These are phyloP conservation scores for Falco biarmicus DNA, from an alignment of 2,797 vertebrate genomes.

Conservation along the genomic window DNA sequence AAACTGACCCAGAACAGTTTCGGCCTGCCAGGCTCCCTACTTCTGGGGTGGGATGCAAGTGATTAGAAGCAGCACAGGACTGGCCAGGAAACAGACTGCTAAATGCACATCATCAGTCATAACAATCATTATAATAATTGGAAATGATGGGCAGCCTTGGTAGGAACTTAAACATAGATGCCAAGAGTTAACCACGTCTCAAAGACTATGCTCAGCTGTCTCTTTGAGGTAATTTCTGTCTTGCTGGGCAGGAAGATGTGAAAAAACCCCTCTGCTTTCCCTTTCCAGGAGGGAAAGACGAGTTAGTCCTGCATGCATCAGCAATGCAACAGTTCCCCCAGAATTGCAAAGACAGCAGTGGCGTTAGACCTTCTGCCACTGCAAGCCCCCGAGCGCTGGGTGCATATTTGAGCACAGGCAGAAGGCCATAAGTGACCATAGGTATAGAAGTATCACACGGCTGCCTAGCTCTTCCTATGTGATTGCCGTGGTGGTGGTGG, in stretches of 20 bases:
- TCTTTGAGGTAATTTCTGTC: not conserved
- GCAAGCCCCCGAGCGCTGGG: not conserved
- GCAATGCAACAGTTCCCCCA: not conserved
- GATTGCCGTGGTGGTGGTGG: not conserved
- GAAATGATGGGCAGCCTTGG: not conserved
- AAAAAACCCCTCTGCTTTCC: not conserved
- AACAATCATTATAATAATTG: not conserved
- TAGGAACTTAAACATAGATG: not conserved
- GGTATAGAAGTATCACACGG: not conserved
- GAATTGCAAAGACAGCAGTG: accelerated
- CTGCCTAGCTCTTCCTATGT: accelerated
- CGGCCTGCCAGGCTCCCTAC: not conserved
- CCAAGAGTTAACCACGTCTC: not conserved
- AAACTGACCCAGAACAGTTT: not conserved
- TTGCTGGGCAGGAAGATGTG: not conserved
- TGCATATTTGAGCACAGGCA: accelerated
- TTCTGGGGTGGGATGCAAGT: not conserved
- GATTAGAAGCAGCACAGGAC: not conserved
- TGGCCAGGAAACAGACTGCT: not conserved
- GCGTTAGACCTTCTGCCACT: not conserved
- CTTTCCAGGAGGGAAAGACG: not conserved
- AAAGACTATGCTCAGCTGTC: not conserved
- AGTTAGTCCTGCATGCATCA: not conserved
- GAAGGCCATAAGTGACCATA: not conserved
- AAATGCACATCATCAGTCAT: not conserved